Evolutionary conservation across 2,797 vertebrate species (phyloP).

Genomic region (Coluber constrictor): DNA sequence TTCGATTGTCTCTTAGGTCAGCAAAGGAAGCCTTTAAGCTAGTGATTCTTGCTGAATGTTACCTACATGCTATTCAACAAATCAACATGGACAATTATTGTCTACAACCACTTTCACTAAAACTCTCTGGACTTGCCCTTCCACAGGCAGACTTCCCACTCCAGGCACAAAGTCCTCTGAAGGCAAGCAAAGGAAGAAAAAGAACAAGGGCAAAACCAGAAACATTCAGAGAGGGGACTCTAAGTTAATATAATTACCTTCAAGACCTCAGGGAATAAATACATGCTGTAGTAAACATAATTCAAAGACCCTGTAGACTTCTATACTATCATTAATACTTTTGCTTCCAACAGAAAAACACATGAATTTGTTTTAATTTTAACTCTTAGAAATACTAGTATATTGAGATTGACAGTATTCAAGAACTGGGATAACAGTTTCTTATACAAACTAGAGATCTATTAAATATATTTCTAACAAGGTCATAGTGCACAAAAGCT

Average conservation of each 20-base stretch:
- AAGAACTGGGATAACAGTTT: background rate
- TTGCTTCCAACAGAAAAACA: constrained; percentile 1
- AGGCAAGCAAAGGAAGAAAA: background rate
- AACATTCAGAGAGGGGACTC: background rate
- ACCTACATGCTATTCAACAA: background rate
- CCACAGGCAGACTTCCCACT: background rate
- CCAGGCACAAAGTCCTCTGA: background rate
- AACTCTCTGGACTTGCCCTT: background rate
- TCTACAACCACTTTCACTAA: background rate
- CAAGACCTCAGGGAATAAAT: background rate
- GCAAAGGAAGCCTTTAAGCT: background rate
- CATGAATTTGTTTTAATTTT: background rate
- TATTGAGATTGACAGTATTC: background rate
- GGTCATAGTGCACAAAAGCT: background rate
- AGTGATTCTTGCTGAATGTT: background rate
- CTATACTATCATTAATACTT: constrained; percentile 6
- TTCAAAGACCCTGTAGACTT: constrained; percentile 33
- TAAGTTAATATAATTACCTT: constrained; percentile 14
- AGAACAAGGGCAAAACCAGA: background rate
- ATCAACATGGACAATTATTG: background rate
- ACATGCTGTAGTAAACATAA: constrained; percentile 11
- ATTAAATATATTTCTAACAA: constrained; percentile 11
- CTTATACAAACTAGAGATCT: background rate
- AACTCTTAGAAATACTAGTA: background rate
- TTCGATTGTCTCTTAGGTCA: background rate